Percentiles rank a stretch among this genome's conserved stretches.
Evolutionary conservation across 2,113 vertebrate genomes (phyloP).

Genomic region (Spilogale gracilis): DNA sequence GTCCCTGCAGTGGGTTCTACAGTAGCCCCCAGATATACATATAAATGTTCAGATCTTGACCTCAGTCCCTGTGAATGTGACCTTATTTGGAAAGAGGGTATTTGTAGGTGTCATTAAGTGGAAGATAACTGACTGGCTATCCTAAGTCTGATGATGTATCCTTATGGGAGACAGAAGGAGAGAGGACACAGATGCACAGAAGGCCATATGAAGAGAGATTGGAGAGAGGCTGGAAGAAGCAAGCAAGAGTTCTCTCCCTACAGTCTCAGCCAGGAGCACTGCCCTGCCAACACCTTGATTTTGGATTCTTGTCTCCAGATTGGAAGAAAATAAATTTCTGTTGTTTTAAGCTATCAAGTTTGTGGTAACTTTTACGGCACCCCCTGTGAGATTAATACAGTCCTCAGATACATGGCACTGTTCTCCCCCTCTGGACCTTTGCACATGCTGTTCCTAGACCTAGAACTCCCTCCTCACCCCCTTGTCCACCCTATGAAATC

Average conservation of each 20-base stretch:
- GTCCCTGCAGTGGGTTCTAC: not conserved
- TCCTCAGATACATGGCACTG: not conserved
- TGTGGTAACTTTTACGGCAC: not conserved
- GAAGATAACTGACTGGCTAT: not conserved
- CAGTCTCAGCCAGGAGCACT: not conserved
- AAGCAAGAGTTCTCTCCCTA: not conserved
- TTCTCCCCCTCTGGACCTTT: not conserved
- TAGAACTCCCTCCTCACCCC: not conserved
- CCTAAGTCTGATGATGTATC: not conserved
- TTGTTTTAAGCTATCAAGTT: not conserved
- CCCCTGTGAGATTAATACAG: not conserved
- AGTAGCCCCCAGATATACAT: not conserved
- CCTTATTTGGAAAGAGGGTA: not conserved
- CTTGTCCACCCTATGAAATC: not conserved
- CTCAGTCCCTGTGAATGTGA: not conserved
- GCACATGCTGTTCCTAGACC: not conserved
- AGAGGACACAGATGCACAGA: not conserved
- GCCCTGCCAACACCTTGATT: not conserved
- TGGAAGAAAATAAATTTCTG: not conserved
- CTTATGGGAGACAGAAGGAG: not conserved
- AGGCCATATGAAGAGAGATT: not conserved
- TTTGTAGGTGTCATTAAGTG: not conserved
- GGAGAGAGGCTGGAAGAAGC: not conserved
- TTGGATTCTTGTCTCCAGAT: not conserved
- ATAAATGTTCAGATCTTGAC: not conserved